Conservation (phyloP, 2,113 vertebrate species). For the Cyprinodon brontotheroides region DNA sequence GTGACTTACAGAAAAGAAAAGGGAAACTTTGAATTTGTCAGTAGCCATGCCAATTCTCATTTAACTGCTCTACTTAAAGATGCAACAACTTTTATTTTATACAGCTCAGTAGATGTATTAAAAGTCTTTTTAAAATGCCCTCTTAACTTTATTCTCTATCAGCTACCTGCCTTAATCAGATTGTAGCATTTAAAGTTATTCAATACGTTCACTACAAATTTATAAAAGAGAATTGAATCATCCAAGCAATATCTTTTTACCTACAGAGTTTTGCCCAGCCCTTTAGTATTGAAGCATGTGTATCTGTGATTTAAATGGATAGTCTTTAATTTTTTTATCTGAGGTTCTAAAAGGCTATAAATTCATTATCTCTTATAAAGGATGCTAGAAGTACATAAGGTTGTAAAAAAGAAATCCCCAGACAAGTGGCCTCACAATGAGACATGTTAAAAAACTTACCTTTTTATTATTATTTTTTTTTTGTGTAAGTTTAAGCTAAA, state of each 20-base stretch:
- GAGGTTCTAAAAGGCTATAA: neutral
- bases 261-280: conserved; percentile 12
- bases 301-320: neutral
- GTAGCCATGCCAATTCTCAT: conserved; percentile 23
- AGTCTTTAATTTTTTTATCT: neutral
- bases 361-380: neutral
- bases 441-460: neutral
- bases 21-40: conserved; percentile 30
- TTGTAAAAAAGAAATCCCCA: neutral
- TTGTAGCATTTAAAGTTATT: conserved; percentile 35
- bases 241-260: neutral
- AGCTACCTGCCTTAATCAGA: conserved; percentile 36
- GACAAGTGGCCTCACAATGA: neutral
- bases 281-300: conserved; percentile 25
- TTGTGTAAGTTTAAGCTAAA: neutral
- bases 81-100: conserved; percentile 25
- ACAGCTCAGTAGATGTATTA: conserved; percentile 12
- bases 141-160: conserved; percentile 12
- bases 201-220: neutral
- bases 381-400: neutral
- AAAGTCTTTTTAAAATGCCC: conserved; percentile 31
- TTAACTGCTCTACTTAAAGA: conserved; percentile 1
- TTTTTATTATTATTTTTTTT: neutral
- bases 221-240: neutral
- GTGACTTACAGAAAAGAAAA: conserved; percentile 25